Percentiles rank a stretch among this genome's conserved stretches.
These are phyloP conservation scores for Alviniconcha strummeri DNA, from an alignment of 2,888 invertebrate species.

Conservation along the genomic window DNA sequence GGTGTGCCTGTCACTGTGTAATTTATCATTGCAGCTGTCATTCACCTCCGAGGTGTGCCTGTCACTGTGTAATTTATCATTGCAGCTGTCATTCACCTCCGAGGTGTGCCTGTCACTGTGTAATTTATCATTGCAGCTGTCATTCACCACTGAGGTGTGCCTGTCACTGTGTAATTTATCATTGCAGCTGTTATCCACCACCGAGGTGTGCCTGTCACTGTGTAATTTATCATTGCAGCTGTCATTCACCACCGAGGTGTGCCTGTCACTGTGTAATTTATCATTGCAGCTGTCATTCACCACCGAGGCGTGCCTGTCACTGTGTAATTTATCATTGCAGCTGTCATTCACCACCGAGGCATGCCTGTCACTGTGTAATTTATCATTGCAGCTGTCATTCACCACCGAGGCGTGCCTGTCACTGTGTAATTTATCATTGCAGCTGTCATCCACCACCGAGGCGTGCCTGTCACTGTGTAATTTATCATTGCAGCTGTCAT, in stretches of 20 bases:
- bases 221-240: constrained; percentile 38
- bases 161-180: too few species aligned
- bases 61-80: too few species aligned
- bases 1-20: too few species aligned
- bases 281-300: constrained; percentile 49
- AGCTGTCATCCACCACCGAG: constrained; percentile 55
- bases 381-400: constrained; percentile 48
- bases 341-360: constrained; percentile 54
- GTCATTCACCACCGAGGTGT: constrained; percentile 53
- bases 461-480: too few species aligned
- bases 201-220: constrained; percentile 38
- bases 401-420: constrained; percentile 46
- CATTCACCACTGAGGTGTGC: constrained; percentile 49
- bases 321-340: constrained; percentile 33
- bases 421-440: too few species aligned
- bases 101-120: constrained; percentile 37
- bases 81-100: constrained; percentile 54
- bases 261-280: too few species aligned
- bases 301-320: constrained; percentile 45
- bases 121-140: constrained; percentile 44
- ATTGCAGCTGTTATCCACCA: constrained; percentile 53
- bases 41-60: constrained; percentile 48
- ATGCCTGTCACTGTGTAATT: too few species aligned
- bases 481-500: constrained; percentile 47
- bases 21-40: constrained; percentile 45